phyloP scores from a whole-genome alignment of 2,113 vertebrate species.

The Pteruthius melanotis region DNA sequence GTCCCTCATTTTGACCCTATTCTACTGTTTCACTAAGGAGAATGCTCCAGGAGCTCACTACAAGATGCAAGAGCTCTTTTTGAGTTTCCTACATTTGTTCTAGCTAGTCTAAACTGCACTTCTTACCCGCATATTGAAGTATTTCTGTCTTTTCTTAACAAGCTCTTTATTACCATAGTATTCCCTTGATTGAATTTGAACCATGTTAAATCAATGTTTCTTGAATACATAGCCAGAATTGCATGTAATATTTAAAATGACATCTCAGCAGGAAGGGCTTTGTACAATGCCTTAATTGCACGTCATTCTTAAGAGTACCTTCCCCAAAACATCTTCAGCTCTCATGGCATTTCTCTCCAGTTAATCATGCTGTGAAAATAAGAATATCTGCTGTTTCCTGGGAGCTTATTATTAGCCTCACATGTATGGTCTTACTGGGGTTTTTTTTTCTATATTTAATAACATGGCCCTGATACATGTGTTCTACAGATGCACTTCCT shows the following conservation, averaged over 20 bases:
- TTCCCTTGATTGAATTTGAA: not conserved
- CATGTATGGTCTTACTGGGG: not conserved
- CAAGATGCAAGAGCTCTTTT: not conserved
- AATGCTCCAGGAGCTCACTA: not conserved
- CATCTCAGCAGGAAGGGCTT: not conserved
- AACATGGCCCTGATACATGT: not conserved
- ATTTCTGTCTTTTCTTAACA: not conserved
- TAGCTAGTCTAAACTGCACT: not conserved
- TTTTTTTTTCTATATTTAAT: not conserved
- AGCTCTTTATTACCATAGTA: not conserved
- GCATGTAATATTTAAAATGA: not conserved
- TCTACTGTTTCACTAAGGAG: not conserved
- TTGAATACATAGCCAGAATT: not conserved
- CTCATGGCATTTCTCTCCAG: not conserved
- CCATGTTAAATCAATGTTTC: not conserved
- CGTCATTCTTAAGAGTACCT: not conserved
- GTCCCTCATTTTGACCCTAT: not conserved
- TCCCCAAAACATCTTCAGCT: not conserved
- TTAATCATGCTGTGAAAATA: not conserved
- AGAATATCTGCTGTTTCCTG: not conserved
- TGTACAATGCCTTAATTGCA: not conserved
- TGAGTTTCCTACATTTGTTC: not conserved
- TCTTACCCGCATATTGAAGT: not conserved
- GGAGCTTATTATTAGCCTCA: not conserved
- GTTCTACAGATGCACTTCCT: not conserved